Evolutionary conservation across 1,140 invertebrate species (phyloP), one percentile per base, ranked within the genome.

Genomic region (Frieseomelitta varia): DNA sequence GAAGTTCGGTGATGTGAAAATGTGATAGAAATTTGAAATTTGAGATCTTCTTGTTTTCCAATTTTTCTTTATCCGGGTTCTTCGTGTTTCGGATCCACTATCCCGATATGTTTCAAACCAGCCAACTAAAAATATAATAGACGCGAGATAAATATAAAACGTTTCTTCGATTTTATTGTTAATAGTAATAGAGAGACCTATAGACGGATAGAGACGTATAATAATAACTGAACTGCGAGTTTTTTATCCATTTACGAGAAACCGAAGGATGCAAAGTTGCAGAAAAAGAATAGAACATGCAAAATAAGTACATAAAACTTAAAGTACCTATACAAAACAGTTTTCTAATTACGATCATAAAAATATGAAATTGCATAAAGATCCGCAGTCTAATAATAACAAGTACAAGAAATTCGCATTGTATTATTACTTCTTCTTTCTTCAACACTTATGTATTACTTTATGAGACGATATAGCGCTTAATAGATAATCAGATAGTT

Each of bases 11-110:
- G n/a, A 74, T 51, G 61, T n/a, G 65, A 63, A 51, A 86, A 91
- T 91, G 90, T 92, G 91, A 91, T 86, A 86, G 74, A 91, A 91
- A 92, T 92, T 39, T 88, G 81, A 75, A 89, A 88, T 92, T 88
- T 74, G 88, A 84, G 84, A 39, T 65, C 30, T 63, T 67, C 34
- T n/a, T 73, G 10, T 21, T 27, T 10, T 71, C 27, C 14, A 53
- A 2, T 68, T 67, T 21, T 73, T 71, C 58, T 51, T 71, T 74
- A 55, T 75, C 56, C 19, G 76, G 2, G 4, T 17, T 55, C 2
- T 2, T 67, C 30, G 30, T n/a, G n/a, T 21, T 27, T 30, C 17
- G 47, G 30, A 30, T 27, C 10, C 72, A 30, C 17, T 27, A 14
- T 72, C 47, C 6, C 11, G 39, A 24, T 27, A 10, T 12, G n/a